Evolutionary conservation across 1,140 invertebrate species (phyloP).

Genomic region (Cyclina sinensis): DNA sequence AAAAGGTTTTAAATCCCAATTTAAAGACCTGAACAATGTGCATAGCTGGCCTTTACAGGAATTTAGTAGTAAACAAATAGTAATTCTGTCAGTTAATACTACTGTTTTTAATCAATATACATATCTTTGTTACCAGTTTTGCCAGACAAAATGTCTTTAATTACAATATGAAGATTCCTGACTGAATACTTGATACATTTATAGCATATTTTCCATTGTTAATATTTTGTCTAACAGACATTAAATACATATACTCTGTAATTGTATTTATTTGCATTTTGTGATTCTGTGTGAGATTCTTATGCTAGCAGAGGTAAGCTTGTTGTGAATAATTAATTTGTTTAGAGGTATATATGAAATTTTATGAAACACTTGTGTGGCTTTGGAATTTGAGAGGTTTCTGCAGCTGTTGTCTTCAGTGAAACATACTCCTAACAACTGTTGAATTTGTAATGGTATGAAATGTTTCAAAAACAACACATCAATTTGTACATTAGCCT

Average conservation of each 20-base stretch:
- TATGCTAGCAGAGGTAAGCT: not conserved
- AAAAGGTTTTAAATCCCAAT: not conserved
- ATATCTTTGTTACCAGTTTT: not conserved
- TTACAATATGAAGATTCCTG: not conserved
- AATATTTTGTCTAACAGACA: not conserved
- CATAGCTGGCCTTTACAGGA: not conserved
- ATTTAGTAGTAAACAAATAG: conserved; percentile 14
- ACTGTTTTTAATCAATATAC: not conserved
- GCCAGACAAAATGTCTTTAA: not conserved
- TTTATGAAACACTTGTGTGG: too few relatives aligned
- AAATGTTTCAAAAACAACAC: too few relatives aligned
- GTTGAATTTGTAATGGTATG: too few relatives aligned
- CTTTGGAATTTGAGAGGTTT: too few relatives aligned
- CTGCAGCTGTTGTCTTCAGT: too few relatives aligned
- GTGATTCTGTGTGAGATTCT: not conserved
- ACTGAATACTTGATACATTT: not conserved
- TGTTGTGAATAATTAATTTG: not conserved
- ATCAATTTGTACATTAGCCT: too few relatives aligned
- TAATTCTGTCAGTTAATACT: not conserved
- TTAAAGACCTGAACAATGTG: not conserved
- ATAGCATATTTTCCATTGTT: not conserved
- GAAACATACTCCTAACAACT: too few relatives aligned
- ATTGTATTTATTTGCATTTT: not conserved
- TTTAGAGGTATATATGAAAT: not conserved
- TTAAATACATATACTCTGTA: not conserved